These are phyloP conservation scores for Metallyticus violacea DNA, from an alignment of 2,888 invertebrate genomes.

Conservation along the genomic window DNA sequence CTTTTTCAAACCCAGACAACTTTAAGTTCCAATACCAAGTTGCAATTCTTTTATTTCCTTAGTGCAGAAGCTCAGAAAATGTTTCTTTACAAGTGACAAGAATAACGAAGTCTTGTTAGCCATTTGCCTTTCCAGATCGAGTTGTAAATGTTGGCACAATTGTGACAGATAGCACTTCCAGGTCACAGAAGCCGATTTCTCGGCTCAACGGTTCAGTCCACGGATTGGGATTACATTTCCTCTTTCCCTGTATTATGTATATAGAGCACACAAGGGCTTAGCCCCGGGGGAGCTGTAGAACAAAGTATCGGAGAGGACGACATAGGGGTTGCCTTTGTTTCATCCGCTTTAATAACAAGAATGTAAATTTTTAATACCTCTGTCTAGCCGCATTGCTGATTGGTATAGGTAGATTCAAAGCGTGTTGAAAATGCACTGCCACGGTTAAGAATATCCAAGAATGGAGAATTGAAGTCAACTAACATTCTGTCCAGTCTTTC, in stretches of 20 bases:
- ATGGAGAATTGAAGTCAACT: too few species aligned
- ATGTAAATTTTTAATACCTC: neutral
- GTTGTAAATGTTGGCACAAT: neutral
- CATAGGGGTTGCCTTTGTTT: neutral
- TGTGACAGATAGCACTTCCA: neutral
- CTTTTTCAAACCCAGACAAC: too few species aligned
- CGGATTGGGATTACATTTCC: neutral
- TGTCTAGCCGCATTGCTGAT: neutral
- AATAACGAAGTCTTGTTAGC: too few species aligned
- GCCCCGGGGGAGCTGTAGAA: neutral
- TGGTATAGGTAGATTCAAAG: neutral
- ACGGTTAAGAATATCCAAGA: too few species aligned
- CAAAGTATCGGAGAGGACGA: neutral
- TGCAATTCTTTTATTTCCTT: too few species aligned
- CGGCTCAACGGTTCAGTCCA: neutral
- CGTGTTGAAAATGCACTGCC: neutral
- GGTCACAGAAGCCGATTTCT: neutral
- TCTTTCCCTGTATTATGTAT: neutral
- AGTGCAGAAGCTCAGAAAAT: too few species aligned
- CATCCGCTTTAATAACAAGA: neutral
- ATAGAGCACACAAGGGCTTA: neutral
- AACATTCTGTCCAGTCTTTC: too few species aligned
- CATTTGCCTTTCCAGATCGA: neutral
- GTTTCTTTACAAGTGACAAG: neutral
- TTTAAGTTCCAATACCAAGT: too few species aligned